Percentiles rank a stretch among this genome's conserved stretches.
Evolutionary conservation across 2,113 vertebrate genomes (phyloP).

Genomic region (Phocoena phocoena): DNA sequence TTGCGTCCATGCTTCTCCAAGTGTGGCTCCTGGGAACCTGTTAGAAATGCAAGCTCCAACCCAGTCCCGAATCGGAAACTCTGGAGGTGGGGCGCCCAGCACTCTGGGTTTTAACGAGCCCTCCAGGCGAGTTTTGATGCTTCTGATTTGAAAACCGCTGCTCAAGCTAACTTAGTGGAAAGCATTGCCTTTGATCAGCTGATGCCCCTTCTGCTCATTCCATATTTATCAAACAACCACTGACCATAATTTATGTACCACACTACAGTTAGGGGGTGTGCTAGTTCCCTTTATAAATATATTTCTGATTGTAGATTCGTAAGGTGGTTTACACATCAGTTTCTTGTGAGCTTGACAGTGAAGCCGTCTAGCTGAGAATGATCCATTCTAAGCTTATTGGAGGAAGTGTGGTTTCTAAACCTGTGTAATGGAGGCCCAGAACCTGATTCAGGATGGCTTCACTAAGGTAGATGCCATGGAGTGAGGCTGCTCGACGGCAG

Average conservation of each 20-base stretch:
- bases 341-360: background rate
- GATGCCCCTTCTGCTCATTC: background rate
- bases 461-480: no score
- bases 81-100: background rate
- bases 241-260: fast-evolving
- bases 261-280: no score
- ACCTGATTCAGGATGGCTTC: background rate
- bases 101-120: background rate
- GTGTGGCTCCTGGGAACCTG: background rate
- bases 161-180: background rate
- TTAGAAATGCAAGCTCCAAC: background rate
- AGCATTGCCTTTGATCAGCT: background rate
- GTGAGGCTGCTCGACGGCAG: background rate
- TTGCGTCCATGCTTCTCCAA: background rate
- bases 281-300: background rate
- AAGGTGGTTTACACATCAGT: background rate
- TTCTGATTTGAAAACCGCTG: background rate
- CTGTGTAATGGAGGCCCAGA: background rate
- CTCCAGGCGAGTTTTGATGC: background rate
- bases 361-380: background rate
- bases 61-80: background rate
- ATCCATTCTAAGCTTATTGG: background rate
- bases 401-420: background rate
- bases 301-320: background rate
- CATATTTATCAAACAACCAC: background rate